Base-by-base conservation (phyloP, 1,140 invertebrate genomes). In the Pseudoatta argentina region DNA sequence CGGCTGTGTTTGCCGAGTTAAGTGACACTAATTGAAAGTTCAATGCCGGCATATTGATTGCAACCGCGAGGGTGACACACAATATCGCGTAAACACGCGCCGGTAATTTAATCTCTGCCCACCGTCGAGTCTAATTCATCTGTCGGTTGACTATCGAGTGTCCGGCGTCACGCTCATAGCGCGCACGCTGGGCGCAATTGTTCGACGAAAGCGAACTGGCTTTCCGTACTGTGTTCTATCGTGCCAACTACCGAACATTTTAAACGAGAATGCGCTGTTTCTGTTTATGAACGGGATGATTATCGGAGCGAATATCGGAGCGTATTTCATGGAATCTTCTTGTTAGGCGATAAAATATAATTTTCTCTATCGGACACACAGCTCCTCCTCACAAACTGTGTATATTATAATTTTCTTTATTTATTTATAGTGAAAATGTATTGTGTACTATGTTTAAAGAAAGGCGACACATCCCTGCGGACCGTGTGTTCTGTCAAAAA, bases 21-120 rank as follows among this genome's bases (percentile, higher is more conserved):
- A 94, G 93, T 94, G 94, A 94, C 91, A 94, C 93, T 94, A 94
- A 94, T 94, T 94, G 94, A 94, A 94, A 93, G 93, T 94, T 93
- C 92, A 93, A 93, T 92, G 90, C 89, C 89, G 88, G 88, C 88
- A 90, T 93, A 93, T 93, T 92, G 93, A 93, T 93, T 93, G 91
- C 92, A 85, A 75, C 69, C 79, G 86, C 76, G 53, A 73, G 81
- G 87, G 64, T 71, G 77, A 76, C 91, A 93, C 87, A 91, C 86
- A 90, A 92, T 88, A 77, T 78, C 76, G 59, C 57, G 86, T 85
- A 88, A 91, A 87, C 86, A 88, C 67, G 87, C 85, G 83, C 67
- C 73, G 61, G 93, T 93, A 93, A 94, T 93, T 93, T 87, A 92
- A 93, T 94, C 92, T 91, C 89, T 86, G 89, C 86, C 85, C 67